Evolutionary conservation across 2,797 vertebrate genomes (phyloP), one percentile per base, ranked within the genome.

Genomic region (Manis pentadactyla): DNA sequence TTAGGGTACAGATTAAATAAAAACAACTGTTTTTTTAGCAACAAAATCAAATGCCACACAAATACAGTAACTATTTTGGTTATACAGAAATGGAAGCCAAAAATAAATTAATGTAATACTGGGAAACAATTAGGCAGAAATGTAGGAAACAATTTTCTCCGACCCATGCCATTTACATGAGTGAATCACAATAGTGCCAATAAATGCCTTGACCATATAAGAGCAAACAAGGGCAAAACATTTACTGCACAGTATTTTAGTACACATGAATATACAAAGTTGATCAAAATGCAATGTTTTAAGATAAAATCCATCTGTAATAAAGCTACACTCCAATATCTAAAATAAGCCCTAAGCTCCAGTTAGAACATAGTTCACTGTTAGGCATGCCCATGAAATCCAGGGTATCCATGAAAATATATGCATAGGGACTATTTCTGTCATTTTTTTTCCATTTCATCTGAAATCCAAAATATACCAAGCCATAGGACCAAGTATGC

Each of bases 91-190:
- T 77, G 90, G 97, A 92, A 96, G 85, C 94, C 84, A 96, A 91
- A 97, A 98, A 98, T 98, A 98, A 98, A 98, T 98, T 97, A 98
- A 98, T 49, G 94, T 94, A 97, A 97, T 68, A 93, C 63, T 94
- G 85, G 81, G 94, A 97, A 97, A 97, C 96, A 74, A 97, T 95
- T 73, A 95, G 86, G 97, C 94, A 96, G 83, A 94, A 93, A 97
- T 90, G 51, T 57, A 97, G 95, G 97, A 96, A 85, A 46, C 74
- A 12, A 61, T 79, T 96, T 91, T 71, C 84, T 73, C 97, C 71
- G 93, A 85, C 74, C 93, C 78, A 87, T 71, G 74, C 92, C 83
- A 90, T 81, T 78, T 92, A 93, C 79, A 88, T 79, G 21, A 97
- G 97, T 92, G 95, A 97, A 34, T 82, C 95, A 96, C 79, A 94